Percentiles rank a stretch among this genome's conserved stretches.
phyloP scores from a whole-genome alignment of 2,113 vertebrate genomes.

The Lates calcarifer region DNA sequence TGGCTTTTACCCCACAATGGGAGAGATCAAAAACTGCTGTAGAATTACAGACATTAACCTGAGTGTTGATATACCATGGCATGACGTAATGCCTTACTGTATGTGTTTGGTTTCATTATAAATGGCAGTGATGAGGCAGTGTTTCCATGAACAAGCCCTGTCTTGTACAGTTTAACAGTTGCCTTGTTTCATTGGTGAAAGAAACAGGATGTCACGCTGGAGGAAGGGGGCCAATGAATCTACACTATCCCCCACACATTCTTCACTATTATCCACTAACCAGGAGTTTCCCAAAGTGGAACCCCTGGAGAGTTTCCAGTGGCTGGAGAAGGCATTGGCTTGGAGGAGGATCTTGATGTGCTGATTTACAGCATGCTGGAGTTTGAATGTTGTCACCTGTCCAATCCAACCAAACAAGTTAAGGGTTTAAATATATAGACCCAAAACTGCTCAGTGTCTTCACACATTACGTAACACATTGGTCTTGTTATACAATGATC shows the following conservation, averaged over 20 bases:
- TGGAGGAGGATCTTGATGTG: constrained; percentile 19
- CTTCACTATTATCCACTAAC: constrained; percentile 34
- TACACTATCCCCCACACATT: constrained; percentile 21
- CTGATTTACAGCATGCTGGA: constrained; percentile 16
- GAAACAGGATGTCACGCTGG: constrained; percentile 43
- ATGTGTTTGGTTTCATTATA: constrained; percentile 36
- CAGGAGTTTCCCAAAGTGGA: constrained; percentile 40
- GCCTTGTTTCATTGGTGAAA: constrained; percentile 43
- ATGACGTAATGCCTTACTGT: constrained; percentile 49
- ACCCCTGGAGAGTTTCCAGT: constrained; percentile 29
- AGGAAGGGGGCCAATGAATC: constrained; percentile 58
- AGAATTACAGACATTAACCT: constrained; percentile 43
- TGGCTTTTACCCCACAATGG: constrained; percentile 27
- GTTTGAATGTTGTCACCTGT: constrained; percentile 25
- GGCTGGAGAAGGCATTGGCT: background rate
- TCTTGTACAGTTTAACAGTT: constrained; percentile 39
- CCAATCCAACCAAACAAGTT: background rate
- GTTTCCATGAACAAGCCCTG: constrained; percentile 33
- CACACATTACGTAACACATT: background rate
- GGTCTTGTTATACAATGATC: constrained; percentile 19
- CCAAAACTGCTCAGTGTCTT: background rate
- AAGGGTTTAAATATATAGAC: background rate
- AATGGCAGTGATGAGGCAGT: constrained; percentile 7
- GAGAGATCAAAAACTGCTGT: constrained; percentile 39
- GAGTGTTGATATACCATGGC: constrained; percentile 30